Percentiles rank a stretch among this genome's conserved stretches.
Conservation (phyloP, 2,888 invertebrate genomes). For the Scelioninae gen. 2 region DNA sequence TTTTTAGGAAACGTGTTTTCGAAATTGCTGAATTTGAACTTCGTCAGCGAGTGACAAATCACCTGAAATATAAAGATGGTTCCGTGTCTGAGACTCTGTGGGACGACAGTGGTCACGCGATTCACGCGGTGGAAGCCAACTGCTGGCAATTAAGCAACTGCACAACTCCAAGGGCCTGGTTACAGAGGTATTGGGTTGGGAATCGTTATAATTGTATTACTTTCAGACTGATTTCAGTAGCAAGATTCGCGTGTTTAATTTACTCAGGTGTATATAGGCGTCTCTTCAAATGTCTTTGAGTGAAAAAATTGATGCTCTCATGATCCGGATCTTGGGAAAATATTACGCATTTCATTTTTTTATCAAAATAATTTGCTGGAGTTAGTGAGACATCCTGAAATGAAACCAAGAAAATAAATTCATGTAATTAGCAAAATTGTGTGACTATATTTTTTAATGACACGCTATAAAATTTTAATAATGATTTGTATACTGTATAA, state of each 20-base stretch:
- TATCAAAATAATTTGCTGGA: no score
- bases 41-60: no score
- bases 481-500: no score
- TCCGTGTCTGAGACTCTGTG: slow-evolving; percentile 65
- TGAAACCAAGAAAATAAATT: no score
- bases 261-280: neutral
- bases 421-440: no score
- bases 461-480: no score
- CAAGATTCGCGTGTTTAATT: slow-evolving; percentile 26
- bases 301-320: slow-evolving; percentile 8
- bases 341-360: no score
- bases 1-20: no score
- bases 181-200: slow-evolving; percentile 23
- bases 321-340: slow-evolving; percentile 12
- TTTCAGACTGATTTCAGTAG: slow-evolving; percentile 25
- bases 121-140: slow-evolving; percentile 63
- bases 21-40: no score
- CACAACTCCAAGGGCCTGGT: slow-evolving; percentile 46
- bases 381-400: no score
- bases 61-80: slow-evolving; percentile 62
- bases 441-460: no score
- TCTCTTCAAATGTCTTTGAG: slow-evolving; percentile 6
- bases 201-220: slow-evolving; percentile 32
- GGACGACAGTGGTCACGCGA: slow-evolving; percentile 67
- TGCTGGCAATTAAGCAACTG: slow-evolving; percentile 45